Base-by-base conservation (phyloP, 2,113 vertebrate genomes). In the Nyctereutes procyonoides region DNA sequence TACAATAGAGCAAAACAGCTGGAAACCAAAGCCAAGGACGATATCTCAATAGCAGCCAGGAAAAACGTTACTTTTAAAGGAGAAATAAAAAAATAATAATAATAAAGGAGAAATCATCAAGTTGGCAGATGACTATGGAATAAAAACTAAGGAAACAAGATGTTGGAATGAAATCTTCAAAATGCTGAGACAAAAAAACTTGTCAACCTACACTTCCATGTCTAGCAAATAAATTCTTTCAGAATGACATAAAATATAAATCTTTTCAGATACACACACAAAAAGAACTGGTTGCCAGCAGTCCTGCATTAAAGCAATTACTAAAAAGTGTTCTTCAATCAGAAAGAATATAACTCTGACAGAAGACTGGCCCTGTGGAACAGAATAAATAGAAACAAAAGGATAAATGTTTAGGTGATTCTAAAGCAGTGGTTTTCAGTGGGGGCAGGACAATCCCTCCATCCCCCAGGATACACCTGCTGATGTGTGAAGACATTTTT, bases 251-350 rank as follows among this genome's bases (percentile, higher is more conserved):
- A 38, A 51, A 48, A 91, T 43, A 28, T 51, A 87, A 93, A n/a
- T n/a, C 93, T 93, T 92, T 92, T 92, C 65, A 92, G 76, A 71
- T 82, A 74, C 77, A 83, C 26, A 74, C 5, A 32, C 17, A 96
- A 86, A 95, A 14, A 71, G 12, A 91, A 94, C 8, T 93, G n/a
- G 48, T 86, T n/a, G 67, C 48, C 43, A 93, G 69, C 0, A n/a
- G 4, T 87, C 32, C 20, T 83, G 8, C 19, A 80, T 43, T 80
- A 81, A 83, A 82, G 16, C 19, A 96, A 82, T 91, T 77, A 65
- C 35, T 53, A 43, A 77, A 93, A 91, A 35, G 51, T 56, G 5
- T 58, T 90, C 22, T 77, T 87, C 13, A 89, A 62, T 74, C 17
- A 92, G n/a, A 82, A 77, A 35, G 76, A 85, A 90, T 77, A 85